Conservation (phyloP, 2,888 invertebrate genomes). For the Cephalotes varians region DNA sequence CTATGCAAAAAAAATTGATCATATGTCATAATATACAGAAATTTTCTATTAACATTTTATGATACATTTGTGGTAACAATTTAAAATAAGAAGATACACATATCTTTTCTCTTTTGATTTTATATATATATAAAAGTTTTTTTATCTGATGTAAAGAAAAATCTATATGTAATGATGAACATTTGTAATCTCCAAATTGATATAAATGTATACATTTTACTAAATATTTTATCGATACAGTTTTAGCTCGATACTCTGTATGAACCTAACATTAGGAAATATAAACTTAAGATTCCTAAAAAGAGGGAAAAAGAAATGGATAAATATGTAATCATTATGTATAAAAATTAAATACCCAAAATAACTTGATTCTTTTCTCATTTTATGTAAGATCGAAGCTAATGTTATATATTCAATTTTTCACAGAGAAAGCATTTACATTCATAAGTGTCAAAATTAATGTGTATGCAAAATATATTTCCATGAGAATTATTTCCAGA, state of each 20-base stretch:
- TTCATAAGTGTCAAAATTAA: neutral
- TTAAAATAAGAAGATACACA: neutral
- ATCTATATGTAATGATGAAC: neutral
- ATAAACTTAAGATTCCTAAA: neutral
- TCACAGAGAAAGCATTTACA: neutral
- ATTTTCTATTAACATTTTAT: no score
- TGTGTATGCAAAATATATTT: neutral
- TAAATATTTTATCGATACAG: neutral
- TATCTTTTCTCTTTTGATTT: neutral
- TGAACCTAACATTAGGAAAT: neutral
- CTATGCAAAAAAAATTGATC: no score
- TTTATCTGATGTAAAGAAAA: neutral
- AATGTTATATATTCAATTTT: neutral
- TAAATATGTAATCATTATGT: neutral
- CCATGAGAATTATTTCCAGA: slow-evolving; percentile 66
- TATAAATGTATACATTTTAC: neutral
- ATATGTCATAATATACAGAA: neutral
- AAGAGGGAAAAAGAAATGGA: neutral
- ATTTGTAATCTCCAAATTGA: neutral
- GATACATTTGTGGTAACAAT: neutral
- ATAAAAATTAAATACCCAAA: neutral
- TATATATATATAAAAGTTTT: neutral
- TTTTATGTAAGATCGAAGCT: neutral
- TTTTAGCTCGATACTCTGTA: neutral
- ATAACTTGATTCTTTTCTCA: neutral